Evolutionary conservation across 2,113 vertebrate genomes (phyloP).

Genomic region (Orthochromis malagaraziensis): DNA sequence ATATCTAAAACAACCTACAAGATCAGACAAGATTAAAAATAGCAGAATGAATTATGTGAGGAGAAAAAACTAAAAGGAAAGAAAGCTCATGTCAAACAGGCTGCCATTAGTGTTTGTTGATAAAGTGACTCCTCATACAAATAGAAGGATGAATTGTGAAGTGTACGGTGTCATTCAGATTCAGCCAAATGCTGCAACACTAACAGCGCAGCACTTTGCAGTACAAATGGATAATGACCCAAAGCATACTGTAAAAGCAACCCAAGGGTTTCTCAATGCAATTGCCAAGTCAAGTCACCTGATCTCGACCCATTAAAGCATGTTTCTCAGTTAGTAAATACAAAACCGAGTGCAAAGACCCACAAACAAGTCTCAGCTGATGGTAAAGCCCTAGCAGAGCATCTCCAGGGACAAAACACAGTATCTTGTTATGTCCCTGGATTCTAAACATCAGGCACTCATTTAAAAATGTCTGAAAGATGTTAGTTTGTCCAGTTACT

Average conservation of each 20-base stretch:
- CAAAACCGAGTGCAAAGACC: neutral
- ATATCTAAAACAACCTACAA: neutral
- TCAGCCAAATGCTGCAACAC: neutral
- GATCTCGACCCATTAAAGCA: neutral
- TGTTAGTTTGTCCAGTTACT: neutral
- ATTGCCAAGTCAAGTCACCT: neutral
- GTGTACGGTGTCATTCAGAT: neutral
- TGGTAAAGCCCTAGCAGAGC: neutral
- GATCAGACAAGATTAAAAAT: neutral
- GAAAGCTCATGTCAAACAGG: neutral
- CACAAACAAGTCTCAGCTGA: neutral
- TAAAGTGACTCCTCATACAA: neutral
- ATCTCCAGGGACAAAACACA: neutral
- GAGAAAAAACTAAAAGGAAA: neutral
- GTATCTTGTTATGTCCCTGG: neutral
- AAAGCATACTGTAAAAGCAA: neutral
- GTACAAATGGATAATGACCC: neutral
- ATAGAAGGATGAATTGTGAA: neutral
- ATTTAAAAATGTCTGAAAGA: neutral
- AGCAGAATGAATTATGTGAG: neutral
- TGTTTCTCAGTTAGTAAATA: neutral
- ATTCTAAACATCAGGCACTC: neutral
- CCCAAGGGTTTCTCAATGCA: neutral
- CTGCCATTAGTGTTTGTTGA: neutral
- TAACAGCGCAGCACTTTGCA: neutral